phyloP scores from a whole-genome alignment of 2,888 invertebrate species.

The Platycheirus rosarum region DNA sequence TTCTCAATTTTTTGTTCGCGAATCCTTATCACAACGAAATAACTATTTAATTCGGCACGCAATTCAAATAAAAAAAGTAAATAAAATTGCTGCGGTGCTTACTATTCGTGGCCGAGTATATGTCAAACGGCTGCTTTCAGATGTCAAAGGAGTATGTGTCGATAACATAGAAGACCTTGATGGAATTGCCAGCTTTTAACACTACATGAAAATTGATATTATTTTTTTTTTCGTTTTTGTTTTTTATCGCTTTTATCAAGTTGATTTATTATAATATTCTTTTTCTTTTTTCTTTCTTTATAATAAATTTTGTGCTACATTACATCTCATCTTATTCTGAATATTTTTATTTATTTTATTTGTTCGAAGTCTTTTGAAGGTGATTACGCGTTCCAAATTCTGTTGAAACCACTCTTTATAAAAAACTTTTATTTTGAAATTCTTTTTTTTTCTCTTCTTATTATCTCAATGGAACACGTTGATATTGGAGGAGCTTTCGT shows the following conservation, averaged over 20 bases:
- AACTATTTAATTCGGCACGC: no score
- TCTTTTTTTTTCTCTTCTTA: no score
- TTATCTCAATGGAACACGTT: no score
- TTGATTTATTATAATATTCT: background rate
- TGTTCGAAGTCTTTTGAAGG: no score
- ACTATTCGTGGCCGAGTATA: conserved; percentile 9
- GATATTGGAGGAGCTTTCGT: background rate
- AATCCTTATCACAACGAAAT: background rate
- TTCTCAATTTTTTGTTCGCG: background rate
- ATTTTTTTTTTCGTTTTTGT: no score
- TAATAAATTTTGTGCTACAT: background rate
- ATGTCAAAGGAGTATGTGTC: conserved; percentile 5
- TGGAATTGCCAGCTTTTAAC: conserved; percentile 6
- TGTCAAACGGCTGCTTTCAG: conserved; percentile 3
- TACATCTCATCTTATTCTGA: background rate
- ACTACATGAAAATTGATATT: background rate
- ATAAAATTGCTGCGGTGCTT: background rate
- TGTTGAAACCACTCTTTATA: no score
- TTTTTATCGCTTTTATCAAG: no score
- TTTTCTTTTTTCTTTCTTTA: background rate
- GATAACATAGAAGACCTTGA: conserved; percentile 6
- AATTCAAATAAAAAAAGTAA: background rate
- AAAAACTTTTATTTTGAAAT: no score
- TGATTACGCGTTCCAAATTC: no score
- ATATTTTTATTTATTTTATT: no score